These are phyloP conservation scores for Pseudobourletiella spinata DNA, from an alignment of 1,140 invertebrate species.

Conservation along the genomic window DNA sequence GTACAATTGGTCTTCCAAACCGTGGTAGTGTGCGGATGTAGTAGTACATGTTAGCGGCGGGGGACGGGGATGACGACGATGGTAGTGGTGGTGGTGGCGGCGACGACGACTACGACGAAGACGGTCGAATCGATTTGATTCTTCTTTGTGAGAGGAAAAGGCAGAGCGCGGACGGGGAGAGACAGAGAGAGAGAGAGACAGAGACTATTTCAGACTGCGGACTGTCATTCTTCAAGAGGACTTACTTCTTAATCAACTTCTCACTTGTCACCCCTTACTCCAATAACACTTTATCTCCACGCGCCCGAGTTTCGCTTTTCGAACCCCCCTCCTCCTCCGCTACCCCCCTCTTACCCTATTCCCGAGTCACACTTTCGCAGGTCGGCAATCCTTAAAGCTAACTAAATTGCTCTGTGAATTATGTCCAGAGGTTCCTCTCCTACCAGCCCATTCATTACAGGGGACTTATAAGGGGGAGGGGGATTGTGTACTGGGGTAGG, in stretches of 20 bases:
- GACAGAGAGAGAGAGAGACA: not conserved
- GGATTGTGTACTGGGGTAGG: not conserved
- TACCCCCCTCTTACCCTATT: not conserved
- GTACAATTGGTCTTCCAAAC: no score
- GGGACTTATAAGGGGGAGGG: constrained; percentile 48
- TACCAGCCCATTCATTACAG: constrained; percentile 66
- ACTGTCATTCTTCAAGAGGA: constrained; percentile 10
- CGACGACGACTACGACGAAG: no score
- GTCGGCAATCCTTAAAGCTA: not conserved
- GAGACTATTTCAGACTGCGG: not conserved
- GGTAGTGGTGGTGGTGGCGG: no score
- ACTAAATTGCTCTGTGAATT: constrained; percentile 46
- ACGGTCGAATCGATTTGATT: not conserved
- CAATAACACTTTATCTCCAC: constrained; percentile 9
- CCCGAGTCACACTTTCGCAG: not conserved
- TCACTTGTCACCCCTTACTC: constrained; percentile 3
- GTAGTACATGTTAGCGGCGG: no score
- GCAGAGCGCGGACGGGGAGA: not conserved
- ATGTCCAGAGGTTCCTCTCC: constrained; percentile 88
- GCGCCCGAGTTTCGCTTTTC: not conserved
- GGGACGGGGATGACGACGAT: no score
- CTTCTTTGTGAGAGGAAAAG: no score
- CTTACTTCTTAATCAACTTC: constrained; percentile 9
- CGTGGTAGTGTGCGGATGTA: no score
- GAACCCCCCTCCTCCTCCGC: no score